Base-by-base conservation (phyloP, 2,888 invertebrate genomes). In the Drosophila dives region DNA sequence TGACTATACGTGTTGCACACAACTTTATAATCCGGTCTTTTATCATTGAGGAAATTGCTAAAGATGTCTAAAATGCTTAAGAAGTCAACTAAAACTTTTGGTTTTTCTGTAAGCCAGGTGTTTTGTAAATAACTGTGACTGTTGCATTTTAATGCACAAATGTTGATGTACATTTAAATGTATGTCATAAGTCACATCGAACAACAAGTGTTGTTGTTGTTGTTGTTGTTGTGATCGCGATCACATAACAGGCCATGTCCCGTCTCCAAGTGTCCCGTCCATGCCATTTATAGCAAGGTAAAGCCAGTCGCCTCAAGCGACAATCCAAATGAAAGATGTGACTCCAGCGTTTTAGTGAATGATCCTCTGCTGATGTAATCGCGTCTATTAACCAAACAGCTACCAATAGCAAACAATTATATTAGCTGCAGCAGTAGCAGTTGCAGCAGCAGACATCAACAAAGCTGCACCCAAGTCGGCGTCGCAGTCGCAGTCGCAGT, bases 381-480 rank as follows among this genome's bases (percentile, higher is more conserved):
- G 80, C 74, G 71, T 66, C 74, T 68, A 82, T 82, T 87, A 87
- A 64, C 56, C 88, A 74, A 85, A 68, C 74, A 85, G 70, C 61
- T 67, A 58, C 63, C 82, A 78, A 78, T 78, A 77, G 67, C 75
- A 87, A 85, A 89, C 84, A 85, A 87, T 85, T 89, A 87, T 77
- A 67, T 63, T 42, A 61, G 64, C 53, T 62, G 10, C 32, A 38
- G 38, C 49, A 49, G 29, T 5, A 61, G 64, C 56, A 62, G 10
- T 15, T 26, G 38, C 68, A 79, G 40, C 61, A 48, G 49, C 66
- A 53, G 59, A 63, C 34, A 38, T 32, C 75, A 64, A 20, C 64
- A 45, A 55, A 55, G 61, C 68, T 80, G 77, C 77, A 77, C 75
- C 70, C 75, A 63, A 71, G 71, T 59, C 45, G 32, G 26, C 53